Percentiles rank a stretch among this genome's conserved stretches.
These are phyloP conservation scores for Drosophila sp. DNA, from an alignment of 1,140 invertebrate genomes.

Conservation along the genomic window DNA sequence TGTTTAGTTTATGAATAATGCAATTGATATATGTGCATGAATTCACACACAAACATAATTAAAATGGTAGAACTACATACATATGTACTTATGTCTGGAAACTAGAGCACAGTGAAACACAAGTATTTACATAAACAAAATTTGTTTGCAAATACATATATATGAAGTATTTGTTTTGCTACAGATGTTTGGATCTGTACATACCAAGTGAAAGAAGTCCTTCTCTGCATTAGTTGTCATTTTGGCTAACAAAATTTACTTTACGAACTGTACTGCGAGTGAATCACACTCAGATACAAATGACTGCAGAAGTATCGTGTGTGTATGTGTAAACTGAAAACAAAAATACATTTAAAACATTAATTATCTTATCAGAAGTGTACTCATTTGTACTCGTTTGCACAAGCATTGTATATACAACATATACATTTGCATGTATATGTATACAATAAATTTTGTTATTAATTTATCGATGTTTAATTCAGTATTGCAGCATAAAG, in stretches of 20 bases:
- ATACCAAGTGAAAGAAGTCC: slow-evolving; percentile 48
- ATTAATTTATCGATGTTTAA: slow-evolving; percentile 12
- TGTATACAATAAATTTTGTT: slow-evolving; percentile 35
- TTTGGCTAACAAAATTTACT: slow-evolving; percentile 25
- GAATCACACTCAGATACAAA: slow-evolving; percentile 42
- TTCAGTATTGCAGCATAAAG: not conserved
- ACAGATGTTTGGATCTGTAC: slow-evolving; percentile 32
- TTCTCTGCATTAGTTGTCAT: slow-evolving; percentile 51
- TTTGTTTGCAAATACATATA: not conserved
- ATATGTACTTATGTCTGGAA: not conserved
- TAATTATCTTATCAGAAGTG: slow-evolving; percentile 48
- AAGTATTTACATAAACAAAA: not conserved
- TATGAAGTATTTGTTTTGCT: slow-evolving; percentile 5
- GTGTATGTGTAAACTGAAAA: slow-evolving; percentile 33
- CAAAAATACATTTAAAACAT: slow-evolving; percentile 47
- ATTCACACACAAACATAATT: not conserved
- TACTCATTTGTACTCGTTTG: slow-evolving; percentile 39
- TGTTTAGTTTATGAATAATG: not conserved
- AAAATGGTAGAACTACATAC: not conserved
- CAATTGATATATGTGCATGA: not conserved
- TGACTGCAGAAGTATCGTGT: slow-evolving; percentile 13
- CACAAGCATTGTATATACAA: slow-evolving; percentile 37
- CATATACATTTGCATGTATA: slow-evolving; percentile 20
- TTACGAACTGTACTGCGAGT: slow-evolving; percentile 25
- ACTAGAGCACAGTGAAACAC: slow-evolving; percentile 1